Conservation (phyloP, 2,797 vertebrate species). For the Sarcophilus harrisii region DNA sequence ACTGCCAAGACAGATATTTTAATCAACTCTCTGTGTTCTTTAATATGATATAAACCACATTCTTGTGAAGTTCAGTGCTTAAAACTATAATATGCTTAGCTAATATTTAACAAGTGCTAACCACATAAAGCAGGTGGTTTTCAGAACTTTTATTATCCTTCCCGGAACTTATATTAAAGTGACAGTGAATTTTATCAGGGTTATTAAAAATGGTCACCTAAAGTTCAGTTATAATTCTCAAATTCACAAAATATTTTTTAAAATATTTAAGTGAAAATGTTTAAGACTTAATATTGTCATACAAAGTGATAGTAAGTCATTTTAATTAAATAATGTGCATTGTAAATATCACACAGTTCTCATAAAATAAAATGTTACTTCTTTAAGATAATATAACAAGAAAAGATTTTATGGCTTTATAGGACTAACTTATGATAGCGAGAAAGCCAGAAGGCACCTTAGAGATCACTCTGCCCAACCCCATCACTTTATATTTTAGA, state of each 20-base stretch:
- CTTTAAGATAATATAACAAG: background rate
- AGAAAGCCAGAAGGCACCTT: background rate
- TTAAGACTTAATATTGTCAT: slow-evolving; percentile 16
- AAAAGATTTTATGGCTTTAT: background rate
- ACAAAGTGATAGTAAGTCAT: slow-evolving; percentile 37
- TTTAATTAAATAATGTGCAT: background rate
- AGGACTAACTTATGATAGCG: background rate
- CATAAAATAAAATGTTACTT: background rate
- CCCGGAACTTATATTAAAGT: slow-evolving; percentile 51
- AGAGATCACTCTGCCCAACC: background rate
- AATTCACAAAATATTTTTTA: slow-evolving; percentile 38
- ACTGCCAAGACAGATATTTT: slow-evolving; percentile 34
- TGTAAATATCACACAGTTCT: background rate
- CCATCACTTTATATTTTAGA: background rate
- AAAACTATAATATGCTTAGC: slow-evolving; percentile 34
- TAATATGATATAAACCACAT: slow-evolving; percentile 33
- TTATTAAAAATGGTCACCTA: slow-evolving; percentile 45
- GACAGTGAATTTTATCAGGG: slow-evolving; percentile 48
- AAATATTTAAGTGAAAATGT: slow-evolving; percentile 35
- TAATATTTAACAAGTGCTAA: slow-evolving; percentile 67
- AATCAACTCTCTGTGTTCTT: slow-evolving; percentile 53
- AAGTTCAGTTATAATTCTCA: background rate
- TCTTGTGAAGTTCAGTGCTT: slow-evolving; percentile 49
- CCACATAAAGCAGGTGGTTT: slow-evolving; percentile 52
- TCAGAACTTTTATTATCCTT: slow-evolving; percentile 52